Percentiles rank a stretch among this genome's conserved stretches.
Conservation (phyloP, 2,888 invertebrate species). For the Alviniconcha strummeri region DNA sequence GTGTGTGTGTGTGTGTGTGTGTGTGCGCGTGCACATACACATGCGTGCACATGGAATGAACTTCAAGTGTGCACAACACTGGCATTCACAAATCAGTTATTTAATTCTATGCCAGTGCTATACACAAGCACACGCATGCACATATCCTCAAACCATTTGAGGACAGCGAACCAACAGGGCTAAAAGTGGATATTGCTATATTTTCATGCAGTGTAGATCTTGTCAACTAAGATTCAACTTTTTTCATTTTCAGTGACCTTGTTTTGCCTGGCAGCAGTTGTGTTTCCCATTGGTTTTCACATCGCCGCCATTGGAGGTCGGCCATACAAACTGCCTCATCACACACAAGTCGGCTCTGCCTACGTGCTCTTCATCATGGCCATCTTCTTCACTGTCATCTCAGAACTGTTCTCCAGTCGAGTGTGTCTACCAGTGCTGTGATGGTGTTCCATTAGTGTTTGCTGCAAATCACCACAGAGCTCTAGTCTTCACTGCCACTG, state of each 20-base stretch:
- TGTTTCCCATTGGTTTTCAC: constrained; percentile 45
- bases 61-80: too few species aligned
- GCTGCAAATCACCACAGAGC: background rate
- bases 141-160: too few species aligned
- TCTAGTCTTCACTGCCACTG: background rate
- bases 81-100: too few species aligned
- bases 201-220: too few species aligned
- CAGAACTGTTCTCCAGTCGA: constrained; percentile 44
- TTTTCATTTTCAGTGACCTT: constrained; percentile 40
- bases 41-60: too few species aligned
- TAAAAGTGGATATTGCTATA: too few species aligned
- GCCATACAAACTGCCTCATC: constrained; percentile 43
- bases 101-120: too few species aligned
- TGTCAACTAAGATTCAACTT: too few species aligned
- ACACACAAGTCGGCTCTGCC: constrained; percentile 45
- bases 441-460: background rate
- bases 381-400: constrained; percentile 45
- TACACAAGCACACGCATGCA: too few species aligned
- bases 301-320: constrained; percentile 44
- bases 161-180: too few species aligned
- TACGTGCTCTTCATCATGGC: constrained; percentile 45
- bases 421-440: constrained; percentile 43
- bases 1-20: too few species aligned
- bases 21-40: too few species aligned
- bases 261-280: constrained; percentile 44